Evolutionary conservation across 2,113 vertebrate species (phyloP).

Genomic region (Stercorarius parasiticus): DNA sequence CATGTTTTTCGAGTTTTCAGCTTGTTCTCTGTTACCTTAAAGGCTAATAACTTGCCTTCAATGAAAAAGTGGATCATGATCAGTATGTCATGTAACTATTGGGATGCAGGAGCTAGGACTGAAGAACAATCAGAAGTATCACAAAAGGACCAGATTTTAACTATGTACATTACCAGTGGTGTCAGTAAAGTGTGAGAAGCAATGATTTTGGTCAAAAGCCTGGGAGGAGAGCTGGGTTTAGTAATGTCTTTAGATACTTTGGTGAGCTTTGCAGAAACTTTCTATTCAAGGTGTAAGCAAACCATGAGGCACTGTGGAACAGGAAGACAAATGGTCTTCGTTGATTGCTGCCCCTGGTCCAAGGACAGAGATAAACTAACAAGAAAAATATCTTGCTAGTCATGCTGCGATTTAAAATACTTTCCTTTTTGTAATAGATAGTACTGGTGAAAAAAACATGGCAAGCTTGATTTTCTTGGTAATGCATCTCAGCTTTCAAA

Average conservation of each 20-base stretch:
- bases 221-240: not conserved
- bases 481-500: not conserved
- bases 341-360: not conserved
- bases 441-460: not conserved
- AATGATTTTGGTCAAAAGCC: not conserved
- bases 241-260: not conserved
- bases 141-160: not conserved
- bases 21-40: not conserved
- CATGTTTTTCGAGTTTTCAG: not conserved
- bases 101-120: not conserved
- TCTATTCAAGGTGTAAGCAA: not conserved
- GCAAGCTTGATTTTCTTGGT: not conserved
- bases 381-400: not conserved
- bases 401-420: not conserved
- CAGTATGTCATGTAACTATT: not conserved
- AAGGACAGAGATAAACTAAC: not conserved
- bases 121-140: not conserved
- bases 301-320: not conserved
- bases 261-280: not conserved
- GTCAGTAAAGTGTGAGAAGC: not conserved
- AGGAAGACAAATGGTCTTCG: not conserved
- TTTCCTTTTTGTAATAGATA: not conserved
- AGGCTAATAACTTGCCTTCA: not conserved
- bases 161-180: rapidly evolving
- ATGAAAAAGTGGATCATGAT: not conserved